Percentiles rank a stretch among this genome's conserved stretches.
Conservation (phyloP, 2,888 invertebrate genomes). For the Caenorhabditis macrosperma region DNA sequence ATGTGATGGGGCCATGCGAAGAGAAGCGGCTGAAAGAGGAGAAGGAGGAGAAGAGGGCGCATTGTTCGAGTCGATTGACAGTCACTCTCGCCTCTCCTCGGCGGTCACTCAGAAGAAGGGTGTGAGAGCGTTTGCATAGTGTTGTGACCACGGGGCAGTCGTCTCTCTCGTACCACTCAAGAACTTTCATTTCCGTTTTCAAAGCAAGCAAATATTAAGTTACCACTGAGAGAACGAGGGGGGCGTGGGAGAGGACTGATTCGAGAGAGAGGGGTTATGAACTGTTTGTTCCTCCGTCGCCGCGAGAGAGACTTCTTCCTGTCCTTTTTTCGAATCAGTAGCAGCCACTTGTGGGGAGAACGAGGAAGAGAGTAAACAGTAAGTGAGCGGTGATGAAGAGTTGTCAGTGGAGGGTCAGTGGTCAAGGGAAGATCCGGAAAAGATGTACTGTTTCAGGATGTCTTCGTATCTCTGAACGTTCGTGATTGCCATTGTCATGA, state of each 20-base stretch:
- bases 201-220: constrained; percentile 52
- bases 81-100: neutral
- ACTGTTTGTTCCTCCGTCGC: constrained; percentile 34
- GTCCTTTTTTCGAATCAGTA: constrained; percentile 35
- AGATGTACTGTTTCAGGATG: too few relatives aligned
- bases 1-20: constrained; percentile 31
- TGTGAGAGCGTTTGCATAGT: constrained; percentile 52
- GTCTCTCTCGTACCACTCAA: constrained; percentile 46
- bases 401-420: neutral
- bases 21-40: constrained; percentile 2
- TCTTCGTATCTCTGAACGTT: too few relatives aligned
- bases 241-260: neutral
- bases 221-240: constrained; percentile 21
- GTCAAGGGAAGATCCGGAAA: neutral
- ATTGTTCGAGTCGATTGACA: constrained; percentile 1
- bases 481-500: too few relatives aligned
- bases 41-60: constrained; percentile 11
- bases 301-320: constrained; percentile 6
- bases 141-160: constrained; percentile 47
- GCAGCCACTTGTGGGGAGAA: constrained; percentile 38
- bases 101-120: constrained; percentile 11
- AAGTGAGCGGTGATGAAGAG: too few relatives aligned
- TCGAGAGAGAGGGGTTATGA: neutral
- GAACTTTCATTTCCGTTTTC: constrained; percentile 55
- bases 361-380: constrained; percentile 22